Conservation (phyloP, 2,797 vertebrate genomes). For the Anisognathus igniventris region DNA sequence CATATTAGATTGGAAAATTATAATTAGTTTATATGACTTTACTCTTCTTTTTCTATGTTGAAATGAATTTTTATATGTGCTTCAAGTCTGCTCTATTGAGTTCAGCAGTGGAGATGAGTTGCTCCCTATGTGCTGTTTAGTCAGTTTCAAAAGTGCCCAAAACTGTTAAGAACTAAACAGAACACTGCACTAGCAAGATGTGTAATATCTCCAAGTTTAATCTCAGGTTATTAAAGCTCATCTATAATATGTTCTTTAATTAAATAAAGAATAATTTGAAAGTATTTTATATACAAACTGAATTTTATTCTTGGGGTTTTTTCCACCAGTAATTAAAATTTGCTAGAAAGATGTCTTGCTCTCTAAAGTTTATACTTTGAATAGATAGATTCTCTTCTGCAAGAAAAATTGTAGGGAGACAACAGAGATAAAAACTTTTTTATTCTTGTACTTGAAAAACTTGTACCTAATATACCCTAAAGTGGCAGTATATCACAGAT, state of each 20-base stretch:
- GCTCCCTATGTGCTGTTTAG: background rate
- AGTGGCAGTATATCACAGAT: background rate
- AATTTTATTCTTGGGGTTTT: accelerated
- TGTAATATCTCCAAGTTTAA: background rate
- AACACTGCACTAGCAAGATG: background rate
- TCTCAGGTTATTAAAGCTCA: background rate
- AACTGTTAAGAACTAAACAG: background rate
- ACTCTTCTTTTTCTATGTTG: background rate
- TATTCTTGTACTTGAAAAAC: background rate
- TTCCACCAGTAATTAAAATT: background rate
- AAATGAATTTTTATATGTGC: background rate
- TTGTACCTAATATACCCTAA: background rate
- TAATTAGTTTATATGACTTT: background rate
- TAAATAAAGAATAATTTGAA: background rate
- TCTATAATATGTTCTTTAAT: background rate
- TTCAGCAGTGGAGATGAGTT: background rate
- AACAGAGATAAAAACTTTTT: background rate
- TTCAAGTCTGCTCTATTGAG: background rate
- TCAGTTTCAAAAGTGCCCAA: background rate
- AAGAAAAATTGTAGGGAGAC: background rate
- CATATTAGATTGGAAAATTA: background rate
- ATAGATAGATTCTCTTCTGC: background rate
- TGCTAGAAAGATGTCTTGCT: background rate
- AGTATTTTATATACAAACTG: background rate
- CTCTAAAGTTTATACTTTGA: background rate